Evolutionary conservation across 1,140 invertebrate genomes (phyloP).

Genomic region (Drosophila tani): DNA sequence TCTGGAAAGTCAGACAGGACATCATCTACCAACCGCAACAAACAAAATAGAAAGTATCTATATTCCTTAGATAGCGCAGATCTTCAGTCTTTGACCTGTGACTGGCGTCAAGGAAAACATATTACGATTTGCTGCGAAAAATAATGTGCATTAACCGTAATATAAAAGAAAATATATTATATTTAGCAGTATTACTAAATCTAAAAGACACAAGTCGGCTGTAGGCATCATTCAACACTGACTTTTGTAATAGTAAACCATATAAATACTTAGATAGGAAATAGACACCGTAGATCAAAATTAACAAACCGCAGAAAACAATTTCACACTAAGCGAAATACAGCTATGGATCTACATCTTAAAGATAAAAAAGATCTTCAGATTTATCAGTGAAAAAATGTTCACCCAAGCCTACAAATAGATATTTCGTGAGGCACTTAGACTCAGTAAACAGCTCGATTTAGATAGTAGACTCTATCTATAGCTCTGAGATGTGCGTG

Average conservation of each 20-base stretch:
- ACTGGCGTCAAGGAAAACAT: background rate
- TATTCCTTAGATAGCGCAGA: slow-evolving; percentile 11
- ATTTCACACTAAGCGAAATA: background rate
- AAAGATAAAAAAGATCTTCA: background rate
- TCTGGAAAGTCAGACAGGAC: slow-evolving; percentile 28
- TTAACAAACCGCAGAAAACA: background rate
- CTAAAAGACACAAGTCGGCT: too few species aligned
- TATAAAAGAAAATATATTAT: background rate
- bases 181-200: too few species aligned
- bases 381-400: background rate
- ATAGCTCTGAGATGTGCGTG: slow-evolving; percentile 40
- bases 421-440: background rate
- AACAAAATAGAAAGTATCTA: slow-evolving; percentile 64
- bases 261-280: background rate
- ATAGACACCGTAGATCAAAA: background rate
- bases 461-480: slow-evolving; percentile 31
- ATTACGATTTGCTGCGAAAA: background rate
- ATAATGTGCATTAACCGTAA: background rate
- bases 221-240: too few species aligned
- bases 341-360: background rate
- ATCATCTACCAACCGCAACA: slow-evolving; percentile 26
- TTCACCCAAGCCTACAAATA: background rate
- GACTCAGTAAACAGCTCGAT: slow-evolving; percentile 1
- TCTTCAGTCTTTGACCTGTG: slow-evolving; percentile 7
- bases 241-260: background rate